These are phyloP conservation scores for Passer montanus DNA, from an alignment of 2,113 vertebrate genomes.

Conservation along the genomic window DNA sequence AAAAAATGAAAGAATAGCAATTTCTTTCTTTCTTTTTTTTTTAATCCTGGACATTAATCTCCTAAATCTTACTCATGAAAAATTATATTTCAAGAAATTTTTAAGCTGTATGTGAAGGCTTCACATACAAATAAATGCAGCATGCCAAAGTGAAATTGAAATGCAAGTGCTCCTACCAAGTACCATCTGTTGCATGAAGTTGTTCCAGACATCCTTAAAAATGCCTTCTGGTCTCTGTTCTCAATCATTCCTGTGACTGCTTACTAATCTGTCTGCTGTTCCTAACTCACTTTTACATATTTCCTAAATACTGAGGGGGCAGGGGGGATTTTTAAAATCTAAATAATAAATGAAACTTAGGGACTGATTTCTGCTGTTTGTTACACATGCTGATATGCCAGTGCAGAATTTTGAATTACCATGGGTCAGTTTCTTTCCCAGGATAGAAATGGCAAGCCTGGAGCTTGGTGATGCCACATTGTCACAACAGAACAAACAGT, in stretches of 20 bases:
- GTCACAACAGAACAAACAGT: neutral
- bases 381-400: neutral
- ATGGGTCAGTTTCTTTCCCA: neutral
- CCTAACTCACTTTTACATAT: neutral
- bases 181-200: conserved; percentile 46
- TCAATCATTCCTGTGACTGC: neutral
- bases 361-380: neutral
- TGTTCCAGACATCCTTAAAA: neutral
- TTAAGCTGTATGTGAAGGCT: neutral
- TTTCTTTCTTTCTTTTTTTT: neutral
- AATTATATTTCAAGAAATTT: neutral
- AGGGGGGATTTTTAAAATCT: neutral
- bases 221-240: conserved; percentile 34
- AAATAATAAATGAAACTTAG: neutral
- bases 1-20: neutral
- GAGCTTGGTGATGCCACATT: neutral
- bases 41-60: neutral
- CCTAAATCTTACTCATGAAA: neutral
- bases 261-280: neutral
- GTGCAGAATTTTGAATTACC: neutral
- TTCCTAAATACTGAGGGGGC: neutral
- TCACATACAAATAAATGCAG: neutral
- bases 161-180: neutral
- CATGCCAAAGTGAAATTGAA: neutral
- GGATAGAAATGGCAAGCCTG: neutral